phyloP scores from a whole-genome alignment of 2,113 vertebrate genomes.

The Phoxinus phoxinus region DNA sequence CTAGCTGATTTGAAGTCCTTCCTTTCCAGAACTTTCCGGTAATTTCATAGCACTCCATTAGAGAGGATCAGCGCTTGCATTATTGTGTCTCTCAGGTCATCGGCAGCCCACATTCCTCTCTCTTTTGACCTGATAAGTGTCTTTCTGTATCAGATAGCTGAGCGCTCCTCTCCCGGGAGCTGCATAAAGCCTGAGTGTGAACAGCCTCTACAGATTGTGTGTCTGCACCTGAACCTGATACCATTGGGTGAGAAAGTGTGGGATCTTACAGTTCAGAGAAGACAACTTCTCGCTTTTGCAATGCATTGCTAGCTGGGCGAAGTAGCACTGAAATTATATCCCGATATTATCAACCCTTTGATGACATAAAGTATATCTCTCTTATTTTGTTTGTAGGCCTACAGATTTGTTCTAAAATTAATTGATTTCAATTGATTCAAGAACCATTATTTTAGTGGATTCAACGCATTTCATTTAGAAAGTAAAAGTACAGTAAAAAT shows the following conservation, averaged over 20 bases:
- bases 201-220: slow-evolving; percentile 36
- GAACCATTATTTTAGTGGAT: not conserved
- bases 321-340: not conserved
- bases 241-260: slow-evolving; percentile 33
- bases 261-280: slow-evolving; percentile 16
- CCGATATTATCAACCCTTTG: not conserved
- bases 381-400: too few species aligned
- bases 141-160: slow-evolving; percentile 49
- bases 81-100: slow-evolving; percentile 31
- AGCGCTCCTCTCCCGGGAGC: slow-evolving; percentile 48
- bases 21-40: not conserved
- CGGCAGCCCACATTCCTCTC: slow-evolving; percentile 8
- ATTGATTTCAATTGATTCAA: not conserved
- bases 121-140: slow-evolving; percentile 55
- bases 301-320: not conserved
- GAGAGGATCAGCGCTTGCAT: slow-evolving; percentile 21
- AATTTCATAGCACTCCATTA: slow-evolving; percentile 37
- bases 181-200: slow-evolving; percentile 30
- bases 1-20: not conserved
- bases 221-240: slow-evolving; percentile 50
- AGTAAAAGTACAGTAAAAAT: not conserved
- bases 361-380: not conserved
- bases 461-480: not conserved
- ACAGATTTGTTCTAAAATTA: not conserved
- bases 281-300: not conserved